Percentiles rank a stretch among this genome's conserved stretches.
Conservation (phyloP, 1,140 invertebrate species). For the Dinothrombium tinctorium region DNA sequence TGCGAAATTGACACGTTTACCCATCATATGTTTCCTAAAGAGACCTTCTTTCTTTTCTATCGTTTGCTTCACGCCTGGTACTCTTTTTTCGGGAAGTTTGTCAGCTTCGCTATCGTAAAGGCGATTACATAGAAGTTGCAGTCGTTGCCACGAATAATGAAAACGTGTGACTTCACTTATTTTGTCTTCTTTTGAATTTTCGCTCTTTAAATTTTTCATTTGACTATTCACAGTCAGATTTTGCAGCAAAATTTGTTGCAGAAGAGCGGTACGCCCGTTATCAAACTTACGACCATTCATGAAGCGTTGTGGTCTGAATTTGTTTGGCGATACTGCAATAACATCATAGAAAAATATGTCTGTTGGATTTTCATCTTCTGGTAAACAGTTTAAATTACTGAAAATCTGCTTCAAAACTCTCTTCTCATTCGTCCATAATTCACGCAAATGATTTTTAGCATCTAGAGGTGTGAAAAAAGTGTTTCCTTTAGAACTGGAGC, state of each 20-base stretch:
- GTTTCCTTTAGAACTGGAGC: slow-evolving; percentile 13
- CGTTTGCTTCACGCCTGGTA: slow-evolving; percentile 25
- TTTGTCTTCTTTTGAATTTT: background rate
- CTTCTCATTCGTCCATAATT: slow-evolving; percentile 49
- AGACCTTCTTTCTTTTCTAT: slow-evolving; percentile 94
- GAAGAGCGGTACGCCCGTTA: slow-evolving; percentile 45
- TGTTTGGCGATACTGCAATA: slow-evolving; percentile 60
- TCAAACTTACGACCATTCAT: slow-evolving; percentile 45
- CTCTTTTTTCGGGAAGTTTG: slow-evolving; percentile 16
- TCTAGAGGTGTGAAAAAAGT: slow-evolving; percentile 19
- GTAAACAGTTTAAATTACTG: background rate
- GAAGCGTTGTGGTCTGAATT: slow-evolving; percentile 47
- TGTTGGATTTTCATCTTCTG: slow-evolving; percentile 28
- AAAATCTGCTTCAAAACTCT: slow-evolving; percentile 11
- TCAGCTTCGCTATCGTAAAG: slow-evolving; percentile 27
- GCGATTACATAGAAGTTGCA: slow-evolving; percentile 27
- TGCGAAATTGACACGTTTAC: slow-evolving; percentile 92
- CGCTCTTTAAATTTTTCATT: background rate
- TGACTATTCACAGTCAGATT: background rate
- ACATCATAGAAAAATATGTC: slow-evolving; percentile 71
- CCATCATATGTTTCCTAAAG: slow-evolving; percentile 98
- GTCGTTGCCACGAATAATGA: slow-evolving; percentile 22
- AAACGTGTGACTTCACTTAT: slow-evolving; percentile 17
- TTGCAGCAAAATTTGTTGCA: slow-evolving; percentile 19
- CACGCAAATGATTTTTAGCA: slow-evolving; percentile 37